Conservation (phyloP, 2,113 vertebrate species). For the Callipepla squamata region DNA sequence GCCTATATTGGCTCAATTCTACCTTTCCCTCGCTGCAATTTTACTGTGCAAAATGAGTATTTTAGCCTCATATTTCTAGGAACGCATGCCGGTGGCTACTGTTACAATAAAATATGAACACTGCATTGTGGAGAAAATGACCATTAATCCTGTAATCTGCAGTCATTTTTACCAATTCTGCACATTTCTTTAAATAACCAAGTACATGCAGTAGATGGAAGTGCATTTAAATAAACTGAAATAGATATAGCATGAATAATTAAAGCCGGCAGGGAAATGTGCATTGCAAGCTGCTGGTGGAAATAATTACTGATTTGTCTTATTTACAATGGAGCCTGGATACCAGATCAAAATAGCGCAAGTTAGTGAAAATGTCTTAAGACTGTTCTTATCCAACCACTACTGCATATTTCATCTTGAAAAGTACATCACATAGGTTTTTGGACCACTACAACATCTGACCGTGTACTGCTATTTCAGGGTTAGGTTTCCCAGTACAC, state of each 20-base stretch:
- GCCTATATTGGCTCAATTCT: neutral
- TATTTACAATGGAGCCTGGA: conserved; percentile 45
- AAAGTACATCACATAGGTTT: conserved; percentile 2
- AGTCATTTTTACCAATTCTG: conserved; percentile 46
- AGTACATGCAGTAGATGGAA: conserved; percentile 28
- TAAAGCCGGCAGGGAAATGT: conserved; percentile 58
- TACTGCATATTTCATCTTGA: conserved; percentile 16
- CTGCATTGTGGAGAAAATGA: conserved; percentile 51
- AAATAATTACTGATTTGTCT: conserved; percentile 67
- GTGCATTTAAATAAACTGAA: conserved; percentile 55
- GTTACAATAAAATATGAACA: conserved; percentile 63
- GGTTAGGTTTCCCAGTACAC: neutral
- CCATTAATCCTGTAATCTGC: conserved; percentile 63
- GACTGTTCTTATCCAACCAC: conserved; percentile 16
- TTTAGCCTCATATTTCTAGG: conserved; percentile 57
- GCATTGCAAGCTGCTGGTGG: conserved; percentile 12
- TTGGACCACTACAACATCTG: neutral
- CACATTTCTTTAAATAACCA: conserved; percentile 61
- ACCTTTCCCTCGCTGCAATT: conserved; percentile 7
- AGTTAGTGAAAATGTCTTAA: conserved; percentile 36
- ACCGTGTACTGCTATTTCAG: neutral
- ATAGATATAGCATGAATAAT: conserved; percentile 72
- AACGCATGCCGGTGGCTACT: conserved; percentile 59
- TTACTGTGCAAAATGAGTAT: conserved; percentile 38
- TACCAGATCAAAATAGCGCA: conserved; percentile 31